Conservation (phyloP, 2,888 invertebrate species). For the Sesia bembeciformis region DNA sequence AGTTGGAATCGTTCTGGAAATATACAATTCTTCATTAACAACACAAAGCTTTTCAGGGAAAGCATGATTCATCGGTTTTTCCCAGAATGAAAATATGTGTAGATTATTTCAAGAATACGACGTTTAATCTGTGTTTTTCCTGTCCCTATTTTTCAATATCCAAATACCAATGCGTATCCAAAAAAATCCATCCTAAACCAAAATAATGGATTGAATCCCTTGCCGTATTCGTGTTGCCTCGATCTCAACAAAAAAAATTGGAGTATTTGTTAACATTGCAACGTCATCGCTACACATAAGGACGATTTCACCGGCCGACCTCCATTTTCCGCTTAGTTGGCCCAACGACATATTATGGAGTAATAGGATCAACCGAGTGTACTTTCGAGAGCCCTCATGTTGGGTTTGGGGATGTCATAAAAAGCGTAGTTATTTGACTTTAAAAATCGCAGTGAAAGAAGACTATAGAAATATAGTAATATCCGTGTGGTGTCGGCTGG, state of each 20-base stretch:
- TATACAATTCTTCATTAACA: too few species aligned
- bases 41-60: too few species aligned
- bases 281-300: conserved; percentile 1
- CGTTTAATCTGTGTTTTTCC: too few species aligned
- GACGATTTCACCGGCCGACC: conserved; percentile 2
- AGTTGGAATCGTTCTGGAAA: too few species aligned
- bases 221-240: conserved; percentile 4
- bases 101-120: too few species aligned
- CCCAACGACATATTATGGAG: conserved; percentile 4
- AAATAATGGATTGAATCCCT: conserved; percentile 6
- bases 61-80: too few species aligned
- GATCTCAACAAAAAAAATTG: neutral
- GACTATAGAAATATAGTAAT: too few species aligned
- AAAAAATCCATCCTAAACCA: conserved; percentile 10
- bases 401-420: neutral
- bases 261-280: neutral
- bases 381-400: neutral
- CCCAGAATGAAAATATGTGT: too few species aligned
- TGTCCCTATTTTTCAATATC: neutral
- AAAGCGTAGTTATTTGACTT: too few species aligned
- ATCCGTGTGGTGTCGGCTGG: too few species aligned
- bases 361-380: conserved; percentile 4
- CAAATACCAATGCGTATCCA: neutral
- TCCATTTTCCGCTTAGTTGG: conserved; percentile 9
- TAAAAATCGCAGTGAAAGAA: too few species aligned